Conservation (phyloP, 1,140 invertebrate species). For the Eupristina koningsbergeri region DNA sequence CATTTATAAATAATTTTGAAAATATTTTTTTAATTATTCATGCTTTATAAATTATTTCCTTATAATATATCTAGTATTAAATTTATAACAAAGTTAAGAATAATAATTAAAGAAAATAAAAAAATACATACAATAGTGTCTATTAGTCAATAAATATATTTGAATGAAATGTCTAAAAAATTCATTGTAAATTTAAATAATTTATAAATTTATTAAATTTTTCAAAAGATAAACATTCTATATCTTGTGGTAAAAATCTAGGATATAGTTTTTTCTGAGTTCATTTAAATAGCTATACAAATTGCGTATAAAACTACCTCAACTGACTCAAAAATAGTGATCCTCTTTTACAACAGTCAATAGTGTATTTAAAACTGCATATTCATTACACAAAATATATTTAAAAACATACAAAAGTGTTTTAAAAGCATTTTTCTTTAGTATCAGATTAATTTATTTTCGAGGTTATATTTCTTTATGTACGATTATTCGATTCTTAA, state of each 20-base stretch:
- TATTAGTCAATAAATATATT: not conserved
- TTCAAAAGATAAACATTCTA: too few species aligned
- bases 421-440: not conserved
- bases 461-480: not conserved
- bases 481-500: not conserved
- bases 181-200: not conserved
- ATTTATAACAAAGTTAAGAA: too few species aligned
- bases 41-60: too few species aligned
- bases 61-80: too few species aligned
- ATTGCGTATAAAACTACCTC: not conserved
- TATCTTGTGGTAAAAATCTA: too few species aligned
- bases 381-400: not conserved
- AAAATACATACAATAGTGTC: too few species aligned
- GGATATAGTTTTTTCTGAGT: not conserved
- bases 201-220: too few species aligned
- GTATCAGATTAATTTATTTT: not conserved
- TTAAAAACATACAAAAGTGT: not conserved
- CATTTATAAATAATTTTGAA: too few species aligned
- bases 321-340: not conserved
- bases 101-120: too few species aligned
- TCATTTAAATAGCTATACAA: not conserved
- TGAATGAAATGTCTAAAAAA: not conserved
- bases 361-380: too few species aligned
- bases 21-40: too few species aligned
- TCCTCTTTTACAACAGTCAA: not conserved